These are phyloP conservation scores for Tenthredo mesomela DNA, from an alignment of 2,888 invertebrate genomes.

Conservation along the genomic window DNA sequence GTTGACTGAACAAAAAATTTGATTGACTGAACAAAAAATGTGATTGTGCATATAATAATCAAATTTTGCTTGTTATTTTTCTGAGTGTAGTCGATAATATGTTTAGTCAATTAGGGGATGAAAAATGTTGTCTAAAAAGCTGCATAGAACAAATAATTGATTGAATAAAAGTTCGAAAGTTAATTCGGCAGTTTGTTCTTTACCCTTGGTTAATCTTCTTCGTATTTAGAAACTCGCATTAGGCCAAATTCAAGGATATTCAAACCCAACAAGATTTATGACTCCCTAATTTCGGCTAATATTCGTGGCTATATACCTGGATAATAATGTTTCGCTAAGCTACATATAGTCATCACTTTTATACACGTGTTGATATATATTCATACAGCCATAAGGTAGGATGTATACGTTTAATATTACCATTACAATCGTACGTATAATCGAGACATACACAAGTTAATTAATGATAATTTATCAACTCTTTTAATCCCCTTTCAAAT, in stretches of 20 bases:
- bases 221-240: background rate
- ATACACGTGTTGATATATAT: background rate
- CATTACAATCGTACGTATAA: background rate
- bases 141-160: background rate
- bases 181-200: background rate
- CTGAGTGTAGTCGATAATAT: background rate
- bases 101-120: background rate
- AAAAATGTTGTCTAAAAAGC: background rate
- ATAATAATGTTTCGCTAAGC: background rate
- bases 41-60: too few relatives aligned
- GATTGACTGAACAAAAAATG: too few relatives aligned
- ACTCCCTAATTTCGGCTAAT: slow-evolving; percentile 3
- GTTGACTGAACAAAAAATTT: too few relatives aligned
- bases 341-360: background rate
- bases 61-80: too few relatives aligned
- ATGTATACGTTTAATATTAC: background rate
- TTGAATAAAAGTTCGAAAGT: background rate
- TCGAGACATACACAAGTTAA: background rate
- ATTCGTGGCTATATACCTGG: background rate
- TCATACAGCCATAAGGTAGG: background rate
- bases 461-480: background rate
- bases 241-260: background rate
- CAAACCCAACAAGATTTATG: background rate
- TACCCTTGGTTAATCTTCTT: background rate
- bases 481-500: background rate